phyloP scores from a whole-genome alignment of 1,140 invertebrate species.

The Heliothis virescens region DNA sequence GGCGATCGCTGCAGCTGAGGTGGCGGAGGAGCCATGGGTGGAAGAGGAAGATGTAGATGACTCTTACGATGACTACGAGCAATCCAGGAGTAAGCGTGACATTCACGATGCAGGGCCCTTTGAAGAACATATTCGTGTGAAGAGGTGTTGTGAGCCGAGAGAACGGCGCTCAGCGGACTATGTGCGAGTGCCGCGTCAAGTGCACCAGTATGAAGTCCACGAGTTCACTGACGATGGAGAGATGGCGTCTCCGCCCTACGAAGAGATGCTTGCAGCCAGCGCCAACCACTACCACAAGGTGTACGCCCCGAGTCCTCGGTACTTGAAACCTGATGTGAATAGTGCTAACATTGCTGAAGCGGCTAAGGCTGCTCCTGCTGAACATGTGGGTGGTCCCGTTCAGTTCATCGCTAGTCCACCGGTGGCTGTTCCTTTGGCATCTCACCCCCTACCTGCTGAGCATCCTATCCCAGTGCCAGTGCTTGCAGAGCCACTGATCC shows the following conservation, averaged over 20 bases:
- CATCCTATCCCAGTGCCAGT: constrained; percentile 45
- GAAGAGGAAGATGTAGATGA: constrained; percentile 79
- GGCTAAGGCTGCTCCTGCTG: not conserved
- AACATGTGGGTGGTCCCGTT: constrained; percentile 30
- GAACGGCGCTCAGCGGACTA: constrained; percentile 67
- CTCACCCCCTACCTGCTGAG: constrained; percentile 43
- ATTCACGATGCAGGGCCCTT: constrained; percentile 65
- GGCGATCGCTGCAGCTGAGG: constrained; percentile 65
- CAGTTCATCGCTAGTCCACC: constrained; percentile 48
- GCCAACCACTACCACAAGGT: constrained; percentile 81
- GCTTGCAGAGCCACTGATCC: constrained; percentile 33
- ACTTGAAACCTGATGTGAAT: constrained; percentile 71
- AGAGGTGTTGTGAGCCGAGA: constrained; percentile 63
- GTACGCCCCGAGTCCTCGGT: constrained; percentile 68
- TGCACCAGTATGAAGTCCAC: constrained; percentile 85
- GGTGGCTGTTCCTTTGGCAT: constrained; percentile 31
- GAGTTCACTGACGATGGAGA: constrained; percentile 82
- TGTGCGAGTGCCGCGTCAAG: constrained; percentile 70
- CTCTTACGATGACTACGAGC: constrained; percentile 70
- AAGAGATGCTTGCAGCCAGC: constrained; percentile 79
- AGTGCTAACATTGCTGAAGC: constrained; percentile 38
- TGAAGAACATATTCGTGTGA: constrained; percentile 69
- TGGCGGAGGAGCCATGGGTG: constrained; percentile 73
- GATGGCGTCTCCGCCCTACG: constrained; percentile 70
- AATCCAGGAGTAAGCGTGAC: constrained; percentile 61